Evolutionary conservation across 1,140 invertebrate genomes (phyloP).

Genomic region (Heliconius melpomene): DNA sequence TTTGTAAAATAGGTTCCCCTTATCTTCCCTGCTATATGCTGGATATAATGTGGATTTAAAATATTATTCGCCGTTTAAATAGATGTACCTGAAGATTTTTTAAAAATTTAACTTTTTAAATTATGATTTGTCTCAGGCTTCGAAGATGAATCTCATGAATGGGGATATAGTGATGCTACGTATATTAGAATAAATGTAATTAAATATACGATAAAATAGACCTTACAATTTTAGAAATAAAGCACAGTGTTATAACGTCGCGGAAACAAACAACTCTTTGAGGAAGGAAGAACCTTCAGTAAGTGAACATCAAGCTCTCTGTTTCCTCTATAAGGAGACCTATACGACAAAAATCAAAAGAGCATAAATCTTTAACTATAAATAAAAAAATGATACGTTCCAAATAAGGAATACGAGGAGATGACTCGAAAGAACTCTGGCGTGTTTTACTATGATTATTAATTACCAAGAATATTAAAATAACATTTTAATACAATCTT

Average conservation of each 20-base stretch:
- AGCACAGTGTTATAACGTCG: not conserved
- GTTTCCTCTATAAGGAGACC: not conserved
- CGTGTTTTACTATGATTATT: not conserved
- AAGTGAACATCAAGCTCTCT: not conserved
- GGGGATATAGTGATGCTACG: no score
- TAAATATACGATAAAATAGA: no score
- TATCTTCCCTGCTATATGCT: no score
- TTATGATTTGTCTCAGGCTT: no score
- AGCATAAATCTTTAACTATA: not conserved
- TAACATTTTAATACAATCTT: not conserved
- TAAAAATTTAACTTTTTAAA: no score
- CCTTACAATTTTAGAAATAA: no score
- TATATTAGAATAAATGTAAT: no score
- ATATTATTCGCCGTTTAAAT: no score
- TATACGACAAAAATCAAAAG: not conserved
- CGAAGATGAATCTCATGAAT: no score
- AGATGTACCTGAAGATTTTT: no score
- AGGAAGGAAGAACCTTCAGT: slow-evolving; percentile 4
- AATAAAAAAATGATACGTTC: not conserved
- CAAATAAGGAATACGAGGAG: not conserved
- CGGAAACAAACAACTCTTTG: not conserved
- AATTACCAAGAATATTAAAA: not conserved
- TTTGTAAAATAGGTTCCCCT: no score
- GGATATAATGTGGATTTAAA: no score
- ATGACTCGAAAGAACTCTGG: not conserved